These are phyloP conservation scores for Gopherus flavomarginatus DNA, from an alignment of 2,113 vertebrate genomes.

Conservation along the genomic window DNA sequence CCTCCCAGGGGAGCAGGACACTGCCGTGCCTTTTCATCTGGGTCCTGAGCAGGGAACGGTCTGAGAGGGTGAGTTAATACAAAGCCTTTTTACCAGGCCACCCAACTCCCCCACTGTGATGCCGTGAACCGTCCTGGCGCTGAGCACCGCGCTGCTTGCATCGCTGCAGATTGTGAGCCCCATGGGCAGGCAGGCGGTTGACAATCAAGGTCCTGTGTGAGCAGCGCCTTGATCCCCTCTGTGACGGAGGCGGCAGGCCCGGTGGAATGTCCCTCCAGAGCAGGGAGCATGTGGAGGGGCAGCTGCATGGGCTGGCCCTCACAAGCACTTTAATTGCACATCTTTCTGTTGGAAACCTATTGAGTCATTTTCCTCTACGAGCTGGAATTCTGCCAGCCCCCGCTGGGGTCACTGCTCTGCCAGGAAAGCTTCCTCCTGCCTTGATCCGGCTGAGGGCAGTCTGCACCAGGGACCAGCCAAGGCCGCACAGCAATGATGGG, in stretches of 20 bases:
- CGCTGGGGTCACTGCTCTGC: not conserved
- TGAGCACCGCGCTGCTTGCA: too few relatives aligned
- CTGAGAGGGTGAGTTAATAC: not conserved
- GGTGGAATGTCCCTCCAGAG: not conserved
- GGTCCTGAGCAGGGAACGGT: not conserved
- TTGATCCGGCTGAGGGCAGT: not conserved
- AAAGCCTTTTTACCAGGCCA: not conserved
- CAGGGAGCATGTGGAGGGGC: rapidly evolving
- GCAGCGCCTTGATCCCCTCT: not conserved
- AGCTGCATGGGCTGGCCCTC: not conserved
- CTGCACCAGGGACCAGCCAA: not conserved
- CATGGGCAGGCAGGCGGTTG: too few relatives aligned
- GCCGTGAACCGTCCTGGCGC: too few relatives aligned
- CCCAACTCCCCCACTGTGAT: not conserved
- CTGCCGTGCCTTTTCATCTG: rapidly evolving
- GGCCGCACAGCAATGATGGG: not conserved
- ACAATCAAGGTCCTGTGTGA: rapidly evolving
- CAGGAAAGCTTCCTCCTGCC: not conserved
- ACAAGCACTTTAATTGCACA: too few relatives aligned
- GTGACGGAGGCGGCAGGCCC: not conserved
- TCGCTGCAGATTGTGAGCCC: too few relatives aligned
- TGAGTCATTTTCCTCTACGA: not conserved
- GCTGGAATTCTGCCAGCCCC: not conserved
- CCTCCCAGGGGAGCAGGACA: not conserved
- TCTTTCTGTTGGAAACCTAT: not conserved